Percentiles rank a stretch among this genome's conserved stretches.
These are phyloP conservation scores for Enteromius radiatus DNA, from an alignment of 2,797 vertebrate species.

Conservation along the genomic window DNA sequence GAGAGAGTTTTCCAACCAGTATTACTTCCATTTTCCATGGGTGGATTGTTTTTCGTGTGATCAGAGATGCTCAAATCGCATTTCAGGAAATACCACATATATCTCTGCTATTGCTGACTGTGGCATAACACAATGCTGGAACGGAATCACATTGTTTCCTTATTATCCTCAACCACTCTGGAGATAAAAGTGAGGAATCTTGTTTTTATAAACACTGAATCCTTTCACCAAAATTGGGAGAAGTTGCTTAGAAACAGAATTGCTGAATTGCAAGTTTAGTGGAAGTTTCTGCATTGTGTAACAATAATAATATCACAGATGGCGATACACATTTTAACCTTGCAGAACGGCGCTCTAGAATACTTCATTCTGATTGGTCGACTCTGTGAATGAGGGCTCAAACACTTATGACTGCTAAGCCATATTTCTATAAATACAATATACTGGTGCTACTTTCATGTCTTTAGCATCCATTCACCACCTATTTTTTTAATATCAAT, in stretches of 20 bases:
- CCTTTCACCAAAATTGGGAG: conserved; percentile 4
- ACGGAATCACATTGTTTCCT: conserved; percentile 49
- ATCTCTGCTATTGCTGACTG: conserved; percentile 41
- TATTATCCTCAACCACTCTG: conserved; percentile 25
- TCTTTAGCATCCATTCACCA: too few species aligned
- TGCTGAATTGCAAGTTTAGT: background rate
- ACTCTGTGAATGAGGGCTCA: background rate
- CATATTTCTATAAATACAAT: background rate
- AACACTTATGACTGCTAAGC: background rate
- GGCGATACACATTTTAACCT: background rate
- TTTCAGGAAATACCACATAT: conserved; percentile 51
- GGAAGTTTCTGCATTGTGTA: background rate
- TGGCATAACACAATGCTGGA: conserved; percentile 48
- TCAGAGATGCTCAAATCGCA: conserved; percentile 44
- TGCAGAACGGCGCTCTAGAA: background rate
- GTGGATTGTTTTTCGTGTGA: conserved; percentile 39
- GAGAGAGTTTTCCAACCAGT: background rate
- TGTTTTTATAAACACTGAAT: conserved; percentile 41
- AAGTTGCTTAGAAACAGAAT: conserved; percentile 13
- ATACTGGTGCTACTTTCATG: background rate
- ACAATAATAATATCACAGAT: conserved; percentile 3
- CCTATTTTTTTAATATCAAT: background rate
- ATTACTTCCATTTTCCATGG: conserved; percentile 45
- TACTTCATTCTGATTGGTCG: background rate
- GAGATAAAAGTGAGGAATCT: conserved; percentile 32